Evolutionary conservation across 2,113 vertebrate genomes (phyloP), one percentile per base, ranked within the genome.

Genomic region (Burhinus oedicnemus): DNA sequence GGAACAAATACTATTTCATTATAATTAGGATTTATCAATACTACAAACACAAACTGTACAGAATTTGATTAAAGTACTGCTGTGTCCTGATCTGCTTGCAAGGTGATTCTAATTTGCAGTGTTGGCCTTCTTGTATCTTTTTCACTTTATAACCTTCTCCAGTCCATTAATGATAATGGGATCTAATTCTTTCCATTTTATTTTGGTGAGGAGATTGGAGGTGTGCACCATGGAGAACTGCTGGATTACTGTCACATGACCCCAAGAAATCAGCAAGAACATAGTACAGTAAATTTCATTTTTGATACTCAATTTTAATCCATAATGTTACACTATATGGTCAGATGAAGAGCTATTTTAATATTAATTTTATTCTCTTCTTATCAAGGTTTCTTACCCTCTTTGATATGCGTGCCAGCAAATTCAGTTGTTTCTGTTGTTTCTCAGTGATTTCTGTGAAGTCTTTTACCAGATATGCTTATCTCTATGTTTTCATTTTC

Each of bases 21-120:
- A 83, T 61, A 95, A 88, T 96, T 94, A 90, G 62, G 32, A 88
- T 91, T 83, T 95, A 77, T 93, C 93, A 93, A 94, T 96, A 93
- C 27, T 70, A 74, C 54, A 86, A 90, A 90, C 72, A 85, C 3
- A 7, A 88, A 72, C 30, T 51, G 54, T 69, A 76, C 26, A 91
- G 74, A 91, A 72, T 89, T 85, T 83, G 49, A 93, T 95, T 92
- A 66, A 89, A 90, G 17, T 57, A n/a, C 58, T 83, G 75, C 90
- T 94, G 78, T 93, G 90, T 80, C 49, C 68, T 94, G 82, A 91
- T 79, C 90, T 85, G 49, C 1, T n/a, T 93, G 54, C 64, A 55
- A 91, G 64, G 54, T 94, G 90, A 93, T 69, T 96, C 82, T 83
- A 85, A 94, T 93, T 88, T 86, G 36, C 49, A 77, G 29, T 66